phyloP scores from a whole-genome alignment of 2,113 vertebrate genomes.

The Madoqua kirkii region DNA sequence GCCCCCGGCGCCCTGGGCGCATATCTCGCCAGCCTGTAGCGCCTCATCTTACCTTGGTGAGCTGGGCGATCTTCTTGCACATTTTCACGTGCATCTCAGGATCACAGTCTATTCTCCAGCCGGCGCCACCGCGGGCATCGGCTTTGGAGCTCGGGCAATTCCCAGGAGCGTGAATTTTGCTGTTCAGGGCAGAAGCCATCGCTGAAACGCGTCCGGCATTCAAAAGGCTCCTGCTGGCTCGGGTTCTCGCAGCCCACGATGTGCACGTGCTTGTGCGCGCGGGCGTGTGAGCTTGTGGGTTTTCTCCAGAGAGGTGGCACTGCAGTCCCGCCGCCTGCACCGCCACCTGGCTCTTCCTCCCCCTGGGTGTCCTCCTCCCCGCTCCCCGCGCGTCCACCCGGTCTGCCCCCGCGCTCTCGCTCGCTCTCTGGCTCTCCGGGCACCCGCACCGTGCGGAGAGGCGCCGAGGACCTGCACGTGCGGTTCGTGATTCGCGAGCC shows the following conservation, averaged over 20 bases:
- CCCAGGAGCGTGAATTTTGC: slow-evolving; percentile 82
- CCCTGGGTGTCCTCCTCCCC: not conserved
- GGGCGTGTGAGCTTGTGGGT: not conserved
- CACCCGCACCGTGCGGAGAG: slow-evolving; percentile 68
- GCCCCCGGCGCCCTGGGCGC: not conserved
- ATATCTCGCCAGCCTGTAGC: not conserved
- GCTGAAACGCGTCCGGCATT: not conserved
- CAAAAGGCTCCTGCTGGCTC: not conserved
- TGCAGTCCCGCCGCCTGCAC: not conserved
- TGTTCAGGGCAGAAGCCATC: slow-evolving; percentile 88
- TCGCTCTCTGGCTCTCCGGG: slow-evolving; percentile 6
- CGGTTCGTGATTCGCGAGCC: not conserved
- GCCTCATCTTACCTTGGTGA: slow-evolving; percentile 91
- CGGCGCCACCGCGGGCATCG: slow-evolving; percentile 63
- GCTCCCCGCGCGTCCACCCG: not conserved
- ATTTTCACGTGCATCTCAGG: slow-evolving; percentile 93
- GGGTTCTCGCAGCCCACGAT: not conserved
- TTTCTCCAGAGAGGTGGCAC: not conserved
- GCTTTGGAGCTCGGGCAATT: slow-evolving; percentile 85
- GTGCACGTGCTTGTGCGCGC: slow-evolving; percentile 44
- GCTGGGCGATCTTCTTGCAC: slow-evolving; percentile 99
- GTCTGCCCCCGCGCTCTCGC: not conserved
- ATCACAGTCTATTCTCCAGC: slow-evolving; percentile 82
- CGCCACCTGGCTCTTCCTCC: not conserved
- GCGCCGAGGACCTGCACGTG: not conserved